These are phyloP conservation scores for Arenaria interpres DNA, from an alignment of 2,113 vertebrate species.

Conservation along the genomic window DNA sequence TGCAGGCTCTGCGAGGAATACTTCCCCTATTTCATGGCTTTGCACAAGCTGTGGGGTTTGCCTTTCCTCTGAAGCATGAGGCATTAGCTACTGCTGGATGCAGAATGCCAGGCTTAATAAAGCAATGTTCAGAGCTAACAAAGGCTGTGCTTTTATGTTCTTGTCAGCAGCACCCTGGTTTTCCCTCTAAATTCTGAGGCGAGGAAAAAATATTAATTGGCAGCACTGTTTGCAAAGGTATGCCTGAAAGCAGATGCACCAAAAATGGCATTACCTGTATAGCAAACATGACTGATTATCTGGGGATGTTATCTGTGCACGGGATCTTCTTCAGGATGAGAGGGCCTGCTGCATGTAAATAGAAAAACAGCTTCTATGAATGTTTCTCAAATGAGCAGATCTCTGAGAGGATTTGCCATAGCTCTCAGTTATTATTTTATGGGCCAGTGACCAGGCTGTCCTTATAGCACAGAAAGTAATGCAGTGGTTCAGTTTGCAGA, in stretches of 20 bases:
- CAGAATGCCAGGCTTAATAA: constrained; percentile 9
- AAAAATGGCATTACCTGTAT: neutral
- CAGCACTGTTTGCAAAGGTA: neutral
- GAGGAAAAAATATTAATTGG: neutral
- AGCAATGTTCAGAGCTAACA: neutral
- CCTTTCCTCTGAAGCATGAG: constrained; percentile 26
- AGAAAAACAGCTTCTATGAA: neutral
- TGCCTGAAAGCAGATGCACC: neutral
- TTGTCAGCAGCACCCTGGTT: neutral
- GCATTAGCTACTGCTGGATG: constrained; percentile 9
- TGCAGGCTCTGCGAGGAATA: constrained; percentile 19
- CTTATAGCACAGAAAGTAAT: neutral
- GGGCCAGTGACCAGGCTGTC: neutral
- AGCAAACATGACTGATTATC: neutral
- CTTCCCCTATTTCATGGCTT: constrained; percentile 22
- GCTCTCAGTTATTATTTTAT: neutral
- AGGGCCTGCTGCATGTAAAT: neutral
- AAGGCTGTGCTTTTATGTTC: neutral
- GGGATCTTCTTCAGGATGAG: neutral
- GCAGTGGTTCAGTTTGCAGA: neutral
- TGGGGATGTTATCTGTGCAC: neutral
- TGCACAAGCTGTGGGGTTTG: constrained; percentile 38
- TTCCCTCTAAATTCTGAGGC: neutral
- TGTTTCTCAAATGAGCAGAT: constrained; percentile 5
- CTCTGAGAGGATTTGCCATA: neutral